A percentile compares a stretch with the other conserved stretches of the same genome.
Conservation (phyloP, 2,888 invertebrate genomes). For the Craniophora ligustri region DNA sequence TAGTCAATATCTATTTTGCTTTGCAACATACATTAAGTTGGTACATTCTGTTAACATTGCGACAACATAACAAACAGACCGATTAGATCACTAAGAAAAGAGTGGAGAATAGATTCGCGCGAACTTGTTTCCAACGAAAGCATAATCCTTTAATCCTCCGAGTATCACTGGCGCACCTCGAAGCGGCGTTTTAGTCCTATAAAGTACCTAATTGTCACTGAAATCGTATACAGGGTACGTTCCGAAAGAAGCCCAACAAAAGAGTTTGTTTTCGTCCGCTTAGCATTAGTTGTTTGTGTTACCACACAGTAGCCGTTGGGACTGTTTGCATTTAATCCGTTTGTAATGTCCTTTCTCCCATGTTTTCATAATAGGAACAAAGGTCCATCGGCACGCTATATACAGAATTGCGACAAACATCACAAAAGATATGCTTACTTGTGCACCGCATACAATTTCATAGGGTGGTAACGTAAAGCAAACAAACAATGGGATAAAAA, state of each 20-base stretch:
- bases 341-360: conserved; percentile 78
- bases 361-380: conserved; percentile 71
- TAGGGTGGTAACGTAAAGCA: conserved; percentile 36
- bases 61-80: conserved; percentile 30
- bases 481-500: conserved; percentile 5
- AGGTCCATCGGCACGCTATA: conserved; percentile 58
- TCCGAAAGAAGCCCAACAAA: conserved; percentile 74
- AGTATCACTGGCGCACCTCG: conserved; percentile 77
- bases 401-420: conserved; percentile 22
- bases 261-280: conserved; percentile 81
- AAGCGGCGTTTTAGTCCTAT: conserved; percentile 63
- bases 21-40: not conserved
- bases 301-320: conserved; percentile 75
- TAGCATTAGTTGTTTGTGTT: conserved; percentile 82
- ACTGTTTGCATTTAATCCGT: conserved; percentile 86
- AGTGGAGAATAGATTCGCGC: conserved; percentile 70
- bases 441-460: conserved; percentile 18
- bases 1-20: too few species aligned
- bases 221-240: conserved; percentile 67
- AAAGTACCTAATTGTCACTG: conserved; percentile 79
- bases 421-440: conserved; percentile 22
- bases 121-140: conserved; percentile 72
- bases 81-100: conserved; percentile 61
- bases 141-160: conserved; percentile 82
- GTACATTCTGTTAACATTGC: conserved; percentile 30